A percentile compares a stretch with the other conserved stretches of the same genome.
Evolutionary conservation across 2,113 vertebrate genomes (phyloP).

Genomic region (Crypturellus undulatus): DNA sequence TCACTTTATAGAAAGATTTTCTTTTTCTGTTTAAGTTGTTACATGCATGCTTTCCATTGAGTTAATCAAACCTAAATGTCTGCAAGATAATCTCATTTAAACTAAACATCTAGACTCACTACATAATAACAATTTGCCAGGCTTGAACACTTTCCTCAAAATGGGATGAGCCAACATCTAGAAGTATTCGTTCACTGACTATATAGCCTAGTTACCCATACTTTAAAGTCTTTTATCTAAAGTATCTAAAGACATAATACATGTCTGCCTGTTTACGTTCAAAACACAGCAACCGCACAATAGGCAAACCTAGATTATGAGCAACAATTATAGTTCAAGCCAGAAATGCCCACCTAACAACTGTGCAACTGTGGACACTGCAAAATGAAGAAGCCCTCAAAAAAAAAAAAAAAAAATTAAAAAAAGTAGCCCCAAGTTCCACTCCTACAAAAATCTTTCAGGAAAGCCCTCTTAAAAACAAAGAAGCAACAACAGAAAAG

Average conservation of each 20-base stretch:
- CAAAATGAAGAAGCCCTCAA: neutral
- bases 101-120: neutral
- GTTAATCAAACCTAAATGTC: neutral
- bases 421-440: neutral
- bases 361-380: fast-evolving
- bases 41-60: fast-evolving
- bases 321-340: neutral
- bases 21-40: neutral
- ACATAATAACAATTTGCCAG: neutral
- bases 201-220: neutral
- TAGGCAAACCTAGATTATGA: neutral
- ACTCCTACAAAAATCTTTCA: neutral
- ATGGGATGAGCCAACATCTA: neutral
- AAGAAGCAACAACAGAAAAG: neutral
- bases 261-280: neutral
- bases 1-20: neutral
- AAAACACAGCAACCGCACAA: neutral
- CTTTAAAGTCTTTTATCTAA: neutral
- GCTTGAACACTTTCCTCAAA: neutral
- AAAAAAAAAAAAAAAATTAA: too few species aligned
- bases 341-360: neutral
- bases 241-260: neutral
- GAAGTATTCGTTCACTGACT: neutral
- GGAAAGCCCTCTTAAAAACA: neutral
- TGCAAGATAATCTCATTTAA: neutral